phyloP scores from a whole-genome alignment of 2,888 invertebrate genomes.

The Crematogaster levior region DNA sequence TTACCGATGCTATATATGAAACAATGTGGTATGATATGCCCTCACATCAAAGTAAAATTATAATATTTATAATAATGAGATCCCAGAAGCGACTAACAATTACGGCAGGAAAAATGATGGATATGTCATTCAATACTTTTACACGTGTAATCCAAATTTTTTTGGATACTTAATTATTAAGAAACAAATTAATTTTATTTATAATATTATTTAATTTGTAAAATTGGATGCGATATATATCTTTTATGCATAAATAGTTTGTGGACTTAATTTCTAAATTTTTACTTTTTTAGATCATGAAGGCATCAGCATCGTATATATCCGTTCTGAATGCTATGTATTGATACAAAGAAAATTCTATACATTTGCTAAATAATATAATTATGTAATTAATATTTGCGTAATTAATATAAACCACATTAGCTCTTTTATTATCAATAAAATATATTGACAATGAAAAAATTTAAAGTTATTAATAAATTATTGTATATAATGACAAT shows the following conservation, averaged over 20 bases:
- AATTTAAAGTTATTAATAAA: no score
- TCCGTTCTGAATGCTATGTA: conserved; percentile 54
- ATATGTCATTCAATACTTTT: conserved; percentile 60
- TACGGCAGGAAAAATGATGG: conserved; percentile 63
- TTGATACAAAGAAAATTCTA: background rate
- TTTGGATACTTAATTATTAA: no score
- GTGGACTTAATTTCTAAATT: background rate
- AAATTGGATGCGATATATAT: background rate
- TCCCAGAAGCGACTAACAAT: conserved; percentile 56
- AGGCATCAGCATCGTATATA: conserved; percentile 58
- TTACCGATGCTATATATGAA: conserved; percentile 48
- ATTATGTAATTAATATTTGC: no score
- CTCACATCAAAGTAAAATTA: conserved; percentile 33
- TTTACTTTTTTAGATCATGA: conserved; percentile 55
- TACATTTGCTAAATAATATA: no score
- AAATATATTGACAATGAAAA: no score
- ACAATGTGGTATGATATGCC: conserved; percentile 58
- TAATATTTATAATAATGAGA: conserved; percentile 50
- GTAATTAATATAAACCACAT: no score
- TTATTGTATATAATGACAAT: background rate
- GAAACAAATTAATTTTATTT: background rate
- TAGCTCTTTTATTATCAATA: no score
- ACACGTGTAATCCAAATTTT: background rate
- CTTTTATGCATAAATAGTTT: background rate
- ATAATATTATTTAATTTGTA: background rate